Base-by-base conservation (phyloP, 2,113 vertebrate genomes). In the Dasyornis broadbenti region DNA sequence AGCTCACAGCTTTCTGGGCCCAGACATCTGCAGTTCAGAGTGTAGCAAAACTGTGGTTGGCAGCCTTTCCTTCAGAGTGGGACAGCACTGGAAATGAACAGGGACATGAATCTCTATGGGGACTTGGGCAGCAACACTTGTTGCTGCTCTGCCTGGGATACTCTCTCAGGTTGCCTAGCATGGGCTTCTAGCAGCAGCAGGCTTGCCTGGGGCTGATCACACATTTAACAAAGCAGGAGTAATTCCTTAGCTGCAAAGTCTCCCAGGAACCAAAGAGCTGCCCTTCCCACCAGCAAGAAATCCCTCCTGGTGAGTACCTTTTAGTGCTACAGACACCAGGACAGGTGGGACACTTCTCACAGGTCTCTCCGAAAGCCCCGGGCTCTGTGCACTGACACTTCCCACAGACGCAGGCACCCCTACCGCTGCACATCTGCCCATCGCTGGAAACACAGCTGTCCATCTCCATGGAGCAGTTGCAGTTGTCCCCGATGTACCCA, bases 261-360 rank as follows among this genome's bases (percentile, higher is more conserved):
- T 57, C 49, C 66, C 47, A 89, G 16, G 30, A 93, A 53, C 21
- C 33, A 60, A 86, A 63, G 26, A 17, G 22, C 37, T 59, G 40
- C 53, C 33, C 35, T 71, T 50, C 37, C 28, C 26, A 52, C 6
- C 61, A 69, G 40, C 0, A 0, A 70, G 47, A 53, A 60, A 10
- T 16, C 85, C 69, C 65, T 76, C 18, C 35, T 6, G 0, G 0
- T 11, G 53, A 7, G 60, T 98, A 99, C 99, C 99, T 99, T 96
- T 99, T 99, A 27, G 98, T 98, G 82, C 98, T 99, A 39, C 99
- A 99, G 89, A 99, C 98, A 2, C 99, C 99, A 0, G 99, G 99
- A 95, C 99, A 99, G 94, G 99, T 99, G 52, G 99, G 99, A 77
- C 99, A 99, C 86, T 99, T 99, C 83, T 99, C 98, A 24, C 99